Evolutionary conservation across 2,888 invertebrate genomes (phyloP).

Genomic region (Tetanocera ferruginea): DNA sequence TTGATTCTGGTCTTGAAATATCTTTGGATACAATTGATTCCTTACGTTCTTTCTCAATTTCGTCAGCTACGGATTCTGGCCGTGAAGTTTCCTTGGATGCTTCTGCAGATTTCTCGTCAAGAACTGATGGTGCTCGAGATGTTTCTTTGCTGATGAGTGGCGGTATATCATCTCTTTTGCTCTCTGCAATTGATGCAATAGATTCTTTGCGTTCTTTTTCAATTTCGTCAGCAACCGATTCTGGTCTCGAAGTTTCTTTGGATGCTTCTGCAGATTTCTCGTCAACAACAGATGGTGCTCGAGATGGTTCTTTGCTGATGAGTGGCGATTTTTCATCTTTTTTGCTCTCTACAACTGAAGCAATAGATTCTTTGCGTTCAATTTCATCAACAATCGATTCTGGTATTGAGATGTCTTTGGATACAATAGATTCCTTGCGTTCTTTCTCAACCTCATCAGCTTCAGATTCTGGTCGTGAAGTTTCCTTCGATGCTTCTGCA

Average conservation of each 20-base stretch:
- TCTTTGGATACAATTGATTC: conserved; percentile 43
- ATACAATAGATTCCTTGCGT: conserved; percentile 39
- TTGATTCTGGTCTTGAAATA: conserved; percentile 58
- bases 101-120: neutral
- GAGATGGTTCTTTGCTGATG: conserved; percentile 47
- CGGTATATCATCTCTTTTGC: conserved; percentile 39
- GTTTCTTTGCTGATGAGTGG: neutral
- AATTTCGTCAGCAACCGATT: conserved; percentile 38
- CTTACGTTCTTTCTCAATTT: too few species aligned
- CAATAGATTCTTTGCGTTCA: conserved; percentile 1
- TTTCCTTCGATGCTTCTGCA: neutral
- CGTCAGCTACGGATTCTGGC: too few species aligned
- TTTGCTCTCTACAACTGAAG: conserved; percentile 38
- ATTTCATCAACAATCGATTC: conserved; percentile 29
- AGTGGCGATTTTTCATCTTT: conserved; percentile 4
- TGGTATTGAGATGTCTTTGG: conserved; percentile 47
- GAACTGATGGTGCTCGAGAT: neutral
- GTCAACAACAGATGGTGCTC: conserved; percentile 15
- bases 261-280: conserved; percentile 34
- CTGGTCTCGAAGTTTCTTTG: conserved; percentile 35
- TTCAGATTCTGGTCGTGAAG: neutral
- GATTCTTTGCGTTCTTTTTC: conserved; percentile 30
- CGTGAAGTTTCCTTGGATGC: conserved; percentile 37
- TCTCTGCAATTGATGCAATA: conserved; percentile 41
- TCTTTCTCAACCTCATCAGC: neutral